Base-by-base conservation (phyloP, 1,140 invertebrate species). In the Bombus soroeensis region DNA sequence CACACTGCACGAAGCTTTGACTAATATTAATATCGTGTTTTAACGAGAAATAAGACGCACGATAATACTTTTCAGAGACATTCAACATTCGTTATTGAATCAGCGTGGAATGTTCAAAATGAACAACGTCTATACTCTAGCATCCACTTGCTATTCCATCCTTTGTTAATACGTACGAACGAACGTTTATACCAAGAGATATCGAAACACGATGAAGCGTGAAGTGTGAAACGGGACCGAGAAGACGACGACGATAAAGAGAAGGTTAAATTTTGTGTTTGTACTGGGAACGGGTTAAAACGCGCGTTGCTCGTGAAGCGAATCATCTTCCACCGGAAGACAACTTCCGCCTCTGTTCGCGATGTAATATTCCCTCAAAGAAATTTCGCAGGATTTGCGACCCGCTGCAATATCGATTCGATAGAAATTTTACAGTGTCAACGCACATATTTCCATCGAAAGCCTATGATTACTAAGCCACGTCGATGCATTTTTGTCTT, bases 1-100 rank as follows among this genome's bases (percentile, higher is more conserved):
- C 47, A 22, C 47, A 22, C n/a, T 39, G 1, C 3, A 0, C 6
- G 15, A 3, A 10, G 2, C 2, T 15, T 9, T 0, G 28, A 9
- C 3, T 10, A 32, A 41, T 41, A n/a, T 72, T 28, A 28, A 39
- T 39, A 70, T 53, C 1, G 47, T 22, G 18, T 28, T 70, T 28
- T 4, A 13, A 28, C 39, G 39, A 41, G 39, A 41, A 15, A 41
- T 15, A 15, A 41, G 6, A 13, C n/a, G 4, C 3, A 8, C 28
- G 28, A 25, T 1, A n/a, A 41, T 15, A 12, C 8, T 1, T n/a
- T 28, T 41, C 13, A 72, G 2, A n/a, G 15, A 13, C 10, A 13
- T 72, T 41, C 5, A 15, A 41, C 22, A 4, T 37, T 70, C 9
- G 18, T 2, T 34, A 9, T n/a, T 9, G 3, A 28, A 12, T 10